Evolutionary conservation across 2,888 invertebrate species (phyloP), one percentile per base, ranked within the genome.

Genomic region (Chymomyza procnemis): DNA sequence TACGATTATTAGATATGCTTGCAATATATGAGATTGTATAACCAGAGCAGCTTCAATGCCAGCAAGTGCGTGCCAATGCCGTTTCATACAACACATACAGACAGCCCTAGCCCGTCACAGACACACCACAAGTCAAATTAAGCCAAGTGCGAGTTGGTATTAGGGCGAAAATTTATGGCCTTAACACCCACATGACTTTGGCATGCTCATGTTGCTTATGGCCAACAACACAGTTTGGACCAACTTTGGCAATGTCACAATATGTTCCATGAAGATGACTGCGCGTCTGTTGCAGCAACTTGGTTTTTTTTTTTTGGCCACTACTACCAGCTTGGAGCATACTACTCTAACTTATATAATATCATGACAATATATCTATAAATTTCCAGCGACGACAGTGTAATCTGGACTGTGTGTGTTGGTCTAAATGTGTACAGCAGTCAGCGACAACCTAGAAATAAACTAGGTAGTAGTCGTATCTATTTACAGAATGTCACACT

Each of bases 91-190:
- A 2, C 34, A 9, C 12, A 41, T n/a, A n/a, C n/a, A n/a, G n/a
- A n/a, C n/a, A n/a, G n/a, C n/a, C n/a, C n/a, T n/a, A n/a, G n/a
- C n/a, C n/a, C n/a, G n/a, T n/a, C n/a, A n/a, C n/a, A n/a, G n/a
- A n/a, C n/a, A n/a, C n/a, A n/a, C n/a, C 34, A 41, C 34, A 41
- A 12, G 34, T 3, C 34, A 41, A 41, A 41, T 41, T 41, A 12
- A 41, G 34, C 34, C 34, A 41, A 41, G 34, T 12, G 12, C 16
- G 50, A n/a, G 50, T 14, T 8, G 19, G 50, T n/a, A 50, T 50
- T 14, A 50, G 50, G 26, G 8, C 16, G 4, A 19, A 4, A 75
- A 78, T 78, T 78, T 78, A 78, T 69, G 75, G 47, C 72, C 67
- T 52, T 67, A 75, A 65, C 61, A 54, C 55, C 66, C 71, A 65